These are phyloP conservation scores for Zapus hudsonius DNA, from an alignment of 2,113 vertebrate genomes.

Conservation along the genomic window DNA sequence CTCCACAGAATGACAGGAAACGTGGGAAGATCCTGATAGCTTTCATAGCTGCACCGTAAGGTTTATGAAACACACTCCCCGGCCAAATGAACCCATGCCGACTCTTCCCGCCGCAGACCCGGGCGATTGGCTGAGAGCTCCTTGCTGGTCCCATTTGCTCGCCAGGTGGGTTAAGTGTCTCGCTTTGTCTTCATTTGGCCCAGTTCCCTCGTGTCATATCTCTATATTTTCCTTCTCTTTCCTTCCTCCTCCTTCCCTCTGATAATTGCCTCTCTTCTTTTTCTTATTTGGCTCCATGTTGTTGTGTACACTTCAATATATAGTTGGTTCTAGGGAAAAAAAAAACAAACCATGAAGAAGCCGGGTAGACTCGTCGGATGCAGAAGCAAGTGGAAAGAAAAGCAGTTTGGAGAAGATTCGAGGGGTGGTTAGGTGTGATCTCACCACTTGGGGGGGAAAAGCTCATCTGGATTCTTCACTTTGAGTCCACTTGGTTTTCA, in stretches of 20 bases:
- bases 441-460: neutral
- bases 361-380: neutral
- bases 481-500: slow-evolving; percentile 33
- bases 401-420: neutral
- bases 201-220: slow-evolving; percentile 64
- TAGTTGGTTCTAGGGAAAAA: slow-evolving; percentile 60
- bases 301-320: slow-evolving; percentile 60
- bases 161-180: slow-evolving; percentile 86
- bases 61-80: slow-evolving; percentile 78
- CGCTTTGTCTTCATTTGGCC: slow-evolving; percentile 82
- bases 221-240: slow-evolving; percentile 58
- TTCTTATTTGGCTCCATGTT: slow-evolving; percentile 35
- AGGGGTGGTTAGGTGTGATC: slow-evolving; percentile 1
- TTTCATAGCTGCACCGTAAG: slow-evolving; percentile 77
- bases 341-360: slow-evolving; percentile 15
- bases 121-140: slow-evolving; percentile 75
- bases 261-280: neutral
- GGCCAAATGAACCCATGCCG: slow-evolving; percentile 79
- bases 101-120: slow-evolving; percentile 72
- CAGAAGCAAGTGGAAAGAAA: neutral
- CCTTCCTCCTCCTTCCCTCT: slow-evolving; percentile 29
- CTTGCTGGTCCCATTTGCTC: slow-evolving; percentile 77
- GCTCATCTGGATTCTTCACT: slow-evolving; percentile 1
- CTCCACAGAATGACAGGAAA: slow-evolving; percentile 79
- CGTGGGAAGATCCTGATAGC: slow-evolving; percentile 82